Evolutionary conservation across 2,888 invertebrate genomes (phyloP), one percentile per base, ranked within the genome.

Genomic region (Euproctis similis): DNA sequence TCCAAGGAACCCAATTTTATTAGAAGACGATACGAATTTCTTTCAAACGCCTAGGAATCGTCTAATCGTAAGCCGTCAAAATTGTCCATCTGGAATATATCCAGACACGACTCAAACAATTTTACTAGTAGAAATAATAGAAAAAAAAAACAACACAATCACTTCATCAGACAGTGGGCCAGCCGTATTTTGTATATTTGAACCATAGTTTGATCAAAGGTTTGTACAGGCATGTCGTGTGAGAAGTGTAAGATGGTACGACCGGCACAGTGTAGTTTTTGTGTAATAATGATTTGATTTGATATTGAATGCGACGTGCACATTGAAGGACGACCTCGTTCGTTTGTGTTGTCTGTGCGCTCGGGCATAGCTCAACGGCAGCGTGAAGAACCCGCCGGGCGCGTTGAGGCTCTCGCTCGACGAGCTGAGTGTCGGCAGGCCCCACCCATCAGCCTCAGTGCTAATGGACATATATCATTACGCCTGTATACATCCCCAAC

Each of bases 281-380:
- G 31, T 28, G 32, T 37, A 39, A 48, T 42, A 37, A 39, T 37
- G 4, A 6, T 14, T 14, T 14, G 14, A 14, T 14, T n/a, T 34
- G 53, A 43, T 32, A 36, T 44, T 34, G 42, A 40, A 59, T 59
- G 67, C 59, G 63, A 65, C 69, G 76, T 74, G 75, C 74, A 73
- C 63, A 58, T 68, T 68, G 66, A 61, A 56, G 46, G 49, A 59
- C 69, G 89, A 92, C 92, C 92, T 92, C 88, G 91, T 91, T 82
- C 92, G 88, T 84, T 92, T 92, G 84, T 92, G 92, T 69, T 91
- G 90, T 58, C 87, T 87, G 81, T 89, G 88, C 85, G 90, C 90
- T 76, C 92, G 89, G 85, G 91, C 91, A 85, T 91, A 91, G 81
- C 90, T 90, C 82, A 92, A 85, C 60, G 90, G 90, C 85, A 90